phyloP scores from a whole-genome alignment of 2,113 vertebrate genomes.

The Ctenodactylus gundi region DNA sequence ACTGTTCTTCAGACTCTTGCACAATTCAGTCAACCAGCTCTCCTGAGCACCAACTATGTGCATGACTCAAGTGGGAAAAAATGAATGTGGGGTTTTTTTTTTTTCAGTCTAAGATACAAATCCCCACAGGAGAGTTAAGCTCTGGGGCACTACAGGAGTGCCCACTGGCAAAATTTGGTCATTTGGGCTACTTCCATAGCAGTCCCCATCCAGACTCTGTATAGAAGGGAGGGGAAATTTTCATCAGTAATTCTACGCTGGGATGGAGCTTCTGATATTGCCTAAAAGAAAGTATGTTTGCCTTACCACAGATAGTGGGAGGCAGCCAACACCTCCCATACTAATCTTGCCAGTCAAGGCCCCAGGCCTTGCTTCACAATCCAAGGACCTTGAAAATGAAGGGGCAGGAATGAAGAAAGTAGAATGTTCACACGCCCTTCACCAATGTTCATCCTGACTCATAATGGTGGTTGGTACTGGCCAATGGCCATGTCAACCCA shows the following conservation, averaged over 20 bases:
- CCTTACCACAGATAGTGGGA: slow-evolving; percentile 10
- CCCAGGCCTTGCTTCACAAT: slow-evolving; percentile 49
- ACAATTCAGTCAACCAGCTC: neutral
- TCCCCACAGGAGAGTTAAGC: neutral
- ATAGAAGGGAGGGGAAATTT: neutral
- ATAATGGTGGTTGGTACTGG: neutral
- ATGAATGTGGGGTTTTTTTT: neutral
- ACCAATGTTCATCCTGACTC: neutral
- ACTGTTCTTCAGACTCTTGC: neutral
- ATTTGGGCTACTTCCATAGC: neutral
- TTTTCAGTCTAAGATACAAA: neutral
- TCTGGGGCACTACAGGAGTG: neutral
- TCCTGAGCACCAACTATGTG: neutral
- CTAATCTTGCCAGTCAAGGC: slow-evolving; percentile 66
- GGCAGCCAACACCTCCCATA: neutral
- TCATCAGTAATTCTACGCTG: neutral
- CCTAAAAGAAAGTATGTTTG: neutral
- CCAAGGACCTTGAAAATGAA: slow-evolving; percentile 57
- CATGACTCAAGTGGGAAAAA: neutral
- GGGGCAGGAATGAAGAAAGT: slow-evolving; percentile 8
- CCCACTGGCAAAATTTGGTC: neutral
- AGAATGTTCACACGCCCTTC: neutral
- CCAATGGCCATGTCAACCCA: neutral
- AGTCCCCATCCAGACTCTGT: neutral
- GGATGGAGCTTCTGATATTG: neutral